Conservation (phyloP, 2,888 invertebrate genomes). For the Neuroscelio doddi region DNA sequence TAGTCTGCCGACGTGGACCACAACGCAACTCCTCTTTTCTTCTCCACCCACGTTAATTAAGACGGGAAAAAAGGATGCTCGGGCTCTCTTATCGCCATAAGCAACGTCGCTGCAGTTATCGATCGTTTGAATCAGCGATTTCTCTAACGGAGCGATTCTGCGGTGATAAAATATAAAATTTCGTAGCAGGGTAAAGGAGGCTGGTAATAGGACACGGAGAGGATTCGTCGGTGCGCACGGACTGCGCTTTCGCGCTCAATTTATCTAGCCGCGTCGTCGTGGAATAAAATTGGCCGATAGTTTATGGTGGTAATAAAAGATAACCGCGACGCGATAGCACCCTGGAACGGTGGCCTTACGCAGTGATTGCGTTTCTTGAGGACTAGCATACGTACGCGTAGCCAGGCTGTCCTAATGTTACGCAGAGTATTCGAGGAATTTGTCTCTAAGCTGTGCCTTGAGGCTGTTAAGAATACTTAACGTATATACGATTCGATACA, state of each 20-base stretch:
- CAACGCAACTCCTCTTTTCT: constrained; percentile 40
- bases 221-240: background rate
- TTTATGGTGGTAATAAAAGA: constrained; percentile 51
- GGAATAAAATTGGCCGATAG: constrained; percentile 48
- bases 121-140: constrained; percentile 52
- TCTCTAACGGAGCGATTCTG: constrained; percentile 42
- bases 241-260: constrained; percentile 37
- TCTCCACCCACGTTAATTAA: constrained; percentile 54
- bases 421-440: background rate
- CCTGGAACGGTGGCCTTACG: constrained; percentile 30
- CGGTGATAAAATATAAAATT: constrained; percentile 44
- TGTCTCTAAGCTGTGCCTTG: background rate
- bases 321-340: constrained; percentile 41
- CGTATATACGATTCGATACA: background rate
- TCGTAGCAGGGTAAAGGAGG: constrained; percentile 18
- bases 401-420: background rate
- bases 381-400: background rate
- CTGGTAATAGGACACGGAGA: constrained; percentile 3
- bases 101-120: constrained; percentile 44
- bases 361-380: constrained; percentile 8
- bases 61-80: constrained; percentile 48
- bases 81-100: constrained; percentile 45
- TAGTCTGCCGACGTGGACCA: constrained; percentile 38
- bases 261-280: constrained; percentile 35
- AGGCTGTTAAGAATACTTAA: background rate